Evolutionary conservation across 2,113 vertebrate genomes (phyloP).

Genomic region (Cygnus buccinator): DNA sequence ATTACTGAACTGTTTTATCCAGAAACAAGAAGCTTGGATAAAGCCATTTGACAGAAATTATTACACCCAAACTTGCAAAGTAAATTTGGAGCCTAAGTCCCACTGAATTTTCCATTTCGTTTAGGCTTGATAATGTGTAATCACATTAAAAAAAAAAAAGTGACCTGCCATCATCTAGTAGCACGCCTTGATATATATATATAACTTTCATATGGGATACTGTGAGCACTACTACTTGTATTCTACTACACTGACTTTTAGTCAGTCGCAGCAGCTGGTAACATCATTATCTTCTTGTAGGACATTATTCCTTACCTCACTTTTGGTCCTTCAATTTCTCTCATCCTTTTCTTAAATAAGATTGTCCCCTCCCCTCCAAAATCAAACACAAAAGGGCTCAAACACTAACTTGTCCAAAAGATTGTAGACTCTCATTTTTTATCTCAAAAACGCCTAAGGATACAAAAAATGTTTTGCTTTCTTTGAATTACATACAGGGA

Average conservation of each 20-base stretch:
- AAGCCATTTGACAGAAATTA: background rate
- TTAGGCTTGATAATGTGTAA: background rate
- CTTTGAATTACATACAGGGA: background rate
- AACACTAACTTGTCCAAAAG: background rate
- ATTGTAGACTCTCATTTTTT: background rate
- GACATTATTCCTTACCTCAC: background rate
- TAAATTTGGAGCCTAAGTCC: background rate
- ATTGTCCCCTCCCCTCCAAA: background rate
- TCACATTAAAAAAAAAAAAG: background rate
- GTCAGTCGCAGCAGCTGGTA: background rate
- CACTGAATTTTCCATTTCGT: background rate
- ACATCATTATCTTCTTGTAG: background rate
- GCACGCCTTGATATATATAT: background rate
- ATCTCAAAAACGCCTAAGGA: background rate
- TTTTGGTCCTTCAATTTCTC: background rate
- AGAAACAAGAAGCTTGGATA: background rate
- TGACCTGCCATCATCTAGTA: background rate
- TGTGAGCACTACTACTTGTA: background rate
- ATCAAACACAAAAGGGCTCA: background rate
- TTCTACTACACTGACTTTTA: background rate
- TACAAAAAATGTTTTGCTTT: background rate
- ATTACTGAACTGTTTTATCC: background rate
- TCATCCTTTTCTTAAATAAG: background rate
- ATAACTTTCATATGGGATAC: background rate
- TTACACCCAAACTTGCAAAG: background rate